Evolutionary conservation across 2,888 invertebrate genomes (phyloP).

Genomic region (Clistopyga incitator): DNA sequence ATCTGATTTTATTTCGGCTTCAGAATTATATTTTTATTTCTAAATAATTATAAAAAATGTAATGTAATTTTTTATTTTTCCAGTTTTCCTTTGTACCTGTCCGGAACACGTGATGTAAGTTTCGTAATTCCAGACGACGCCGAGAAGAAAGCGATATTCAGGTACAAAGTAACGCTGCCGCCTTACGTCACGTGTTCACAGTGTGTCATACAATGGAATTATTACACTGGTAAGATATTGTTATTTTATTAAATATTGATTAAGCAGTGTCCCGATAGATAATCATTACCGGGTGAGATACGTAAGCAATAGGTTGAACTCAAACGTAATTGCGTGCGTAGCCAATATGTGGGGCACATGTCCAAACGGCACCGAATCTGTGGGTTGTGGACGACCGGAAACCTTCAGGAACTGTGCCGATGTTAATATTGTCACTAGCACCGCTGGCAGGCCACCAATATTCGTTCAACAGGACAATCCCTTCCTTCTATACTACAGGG

Average conservation of each 20-base stretch:
- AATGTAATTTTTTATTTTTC: constrained; percentile 41
- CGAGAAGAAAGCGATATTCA: constrained; percentile 87
- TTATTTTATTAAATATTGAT: background rate
- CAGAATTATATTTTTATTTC: background rate
- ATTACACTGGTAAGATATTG: constrained; percentile 89
- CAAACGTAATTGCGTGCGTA: constrained; percentile 75
- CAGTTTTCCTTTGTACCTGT: constrained; percentile 90
- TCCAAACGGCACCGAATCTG: constrained; percentile 93
- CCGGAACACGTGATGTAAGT: constrained; percentile 89
- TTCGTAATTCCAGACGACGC: constrained; percentile 91
- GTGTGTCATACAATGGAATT: constrained; percentile 97
- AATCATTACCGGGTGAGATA: background rate
- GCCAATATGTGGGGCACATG: constrained; percentile 97
- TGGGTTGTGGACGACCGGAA: constrained; percentile 96
- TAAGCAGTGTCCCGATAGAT: background rate
- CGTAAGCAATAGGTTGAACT: background rate
- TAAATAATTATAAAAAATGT: constrained; percentile 6
- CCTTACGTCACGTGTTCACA: constrained; percentile 94
- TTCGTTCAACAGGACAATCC: constrained; percentile 90
- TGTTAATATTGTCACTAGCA: constrained; percentile 92
- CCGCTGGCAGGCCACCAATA: constrained; percentile 89
- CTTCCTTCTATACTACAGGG: constrained; percentile 91
- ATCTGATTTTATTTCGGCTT: too few relatives aligned
- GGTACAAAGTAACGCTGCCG: constrained; percentile 92
- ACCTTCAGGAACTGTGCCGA: constrained; percentile 97